A percentile compares a stretch with the other conserved stretches of the same genome.
Evolutionary conservation across 2,888 invertebrate genomes (phyloP).

Genomic region (Nemotelus pantherinus): DNA sequence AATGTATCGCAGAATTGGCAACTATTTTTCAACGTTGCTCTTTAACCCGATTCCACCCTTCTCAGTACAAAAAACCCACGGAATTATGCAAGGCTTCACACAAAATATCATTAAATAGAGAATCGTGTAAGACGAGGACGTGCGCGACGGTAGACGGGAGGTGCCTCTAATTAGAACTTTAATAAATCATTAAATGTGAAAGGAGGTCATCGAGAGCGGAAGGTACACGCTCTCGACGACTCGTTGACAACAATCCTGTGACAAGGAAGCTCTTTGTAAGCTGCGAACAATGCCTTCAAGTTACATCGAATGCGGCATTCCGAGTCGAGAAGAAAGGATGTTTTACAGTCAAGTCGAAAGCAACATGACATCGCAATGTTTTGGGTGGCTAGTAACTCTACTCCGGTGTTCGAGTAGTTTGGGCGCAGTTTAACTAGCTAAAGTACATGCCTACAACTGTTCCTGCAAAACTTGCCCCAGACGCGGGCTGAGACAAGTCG

Average conservation of each 20-base stretch:
- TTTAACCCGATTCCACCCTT: neutral
- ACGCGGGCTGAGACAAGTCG: too few species aligned
- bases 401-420: too few species aligned
- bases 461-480: too few species aligned
- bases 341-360: too few species aligned
- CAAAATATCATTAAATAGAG: neutral
- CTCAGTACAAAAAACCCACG: neutral
- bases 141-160: neutral
- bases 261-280: neutral
- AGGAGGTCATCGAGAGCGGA: neutral
- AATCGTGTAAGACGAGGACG: neutral
- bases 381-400: too few species aligned
- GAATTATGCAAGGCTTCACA: neutral
- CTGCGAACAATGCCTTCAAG: neutral
- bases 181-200: constrained; percentile 44
- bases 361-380: too few species aligned
- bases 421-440: too few species aligned
- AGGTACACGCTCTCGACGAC: constrained; percentile 5
- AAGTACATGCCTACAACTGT: too few species aligned
- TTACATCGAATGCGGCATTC: neutral
- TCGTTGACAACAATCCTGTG: neutral
- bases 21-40: neutral
- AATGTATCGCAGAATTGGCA: too few species aligned
- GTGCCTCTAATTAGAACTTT: constrained; percentile 45
- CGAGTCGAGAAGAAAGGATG: neutral